Percentiles rank a stretch among this genome's conserved stretches.
Evolutionary conservation across 2,797 vertebrate species (phyloP).

Genomic region (Uromys caudimaculatus): DNA sequence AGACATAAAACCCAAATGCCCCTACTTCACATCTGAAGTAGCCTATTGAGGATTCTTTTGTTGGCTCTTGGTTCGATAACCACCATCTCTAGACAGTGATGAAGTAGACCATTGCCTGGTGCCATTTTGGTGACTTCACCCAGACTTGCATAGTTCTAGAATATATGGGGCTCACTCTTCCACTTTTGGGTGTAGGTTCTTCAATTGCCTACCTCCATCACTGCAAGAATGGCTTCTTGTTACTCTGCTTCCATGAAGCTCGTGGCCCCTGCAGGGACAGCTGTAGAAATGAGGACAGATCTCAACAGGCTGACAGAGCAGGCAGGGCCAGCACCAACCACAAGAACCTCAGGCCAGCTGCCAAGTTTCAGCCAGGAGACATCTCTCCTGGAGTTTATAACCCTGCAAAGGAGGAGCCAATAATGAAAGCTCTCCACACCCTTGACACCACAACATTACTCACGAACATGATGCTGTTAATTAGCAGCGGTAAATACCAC

Average conservation of each 20-base stretch:
- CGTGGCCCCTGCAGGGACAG: not conserved
- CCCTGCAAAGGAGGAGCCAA: slow-evolving; percentile 72
- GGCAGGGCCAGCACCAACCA: slow-evolving; percentile 47
- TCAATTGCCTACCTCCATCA: not conserved
- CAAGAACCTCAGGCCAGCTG: not conserved
- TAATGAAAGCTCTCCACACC: slow-evolving; percentile 85
- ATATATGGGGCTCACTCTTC: not conserved
- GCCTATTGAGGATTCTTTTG: not conserved
- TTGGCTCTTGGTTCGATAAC: not conserved
- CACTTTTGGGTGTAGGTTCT: not conserved
- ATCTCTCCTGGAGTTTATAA: slow-evolving; percentile 78
- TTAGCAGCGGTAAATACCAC: slow-evolving; percentile 81
- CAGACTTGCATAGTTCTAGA: not conserved
- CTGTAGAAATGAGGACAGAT: slow-evolving; percentile 16
- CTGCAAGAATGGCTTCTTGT: not conserved
- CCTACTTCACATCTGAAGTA: not conserved
- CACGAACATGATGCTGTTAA: slow-evolving; percentile 80
- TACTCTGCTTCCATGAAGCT: not conserved
- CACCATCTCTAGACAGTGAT: not conserved
- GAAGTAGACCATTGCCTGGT: not conserved
- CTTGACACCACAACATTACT: slow-evolving; percentile 84
- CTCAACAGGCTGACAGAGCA: not conserved
- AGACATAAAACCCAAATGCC: not conserved
- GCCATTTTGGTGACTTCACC: not conserved
- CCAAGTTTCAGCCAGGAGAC: slow-evolving; percentile 76